Evolutionary conservation across 2,888 invertebrate species (phyloP), one percentile per base, ranked within the genome.

Genomic region (Patella ulyssiponensis): DNA sequence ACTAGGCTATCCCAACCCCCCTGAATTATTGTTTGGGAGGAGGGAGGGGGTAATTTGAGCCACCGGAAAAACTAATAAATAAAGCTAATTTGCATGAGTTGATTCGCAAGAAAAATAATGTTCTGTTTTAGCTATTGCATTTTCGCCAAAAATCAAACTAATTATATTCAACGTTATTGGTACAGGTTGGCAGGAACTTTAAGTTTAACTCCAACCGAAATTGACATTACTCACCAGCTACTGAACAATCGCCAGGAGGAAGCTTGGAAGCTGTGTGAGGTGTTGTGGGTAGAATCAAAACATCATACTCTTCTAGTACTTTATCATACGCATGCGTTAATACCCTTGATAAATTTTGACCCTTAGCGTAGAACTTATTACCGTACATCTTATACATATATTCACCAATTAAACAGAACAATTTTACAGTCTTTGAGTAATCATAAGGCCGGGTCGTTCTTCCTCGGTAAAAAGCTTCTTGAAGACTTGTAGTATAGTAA

Each of bases 211-310:
- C 44, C 44, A 44, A 44, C 0, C 9, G 44, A 7, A 33, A 33
- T 12, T 44, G 52, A 44, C 4, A 17, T 51, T 33, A 74, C 78
- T 70, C 76, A 83, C 84, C 83, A 52, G 53, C 14, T 17, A 80
- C 23, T 20, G 77, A 54, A 1, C 20, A 33, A 23, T 76, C 71
- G 9, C 51, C 74, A 17, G 74, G 56, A 0, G 83, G 82, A 9
- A 85, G 74, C 54, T 78, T 81, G 1, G 80, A 58, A 14, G 85
- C 81, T 20, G 77, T 79, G 69, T 73, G 79, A 17, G 84, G 80
- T 44, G 85, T 58, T 12, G 88, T 88, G 17, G 88, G 88, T 86
- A 88, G 85, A 12, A 89, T 77, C 12, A 89, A 75, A 70, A 87
- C 86, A 71, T 89, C 88, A 78, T 82, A 86, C 33, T 81, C 77